Evolutionary conservation across 1,140 invertebrate genomes (phyloP), one percentile per base, ranked within the genome.

Genomic region (Nasonia vitripennis): DNA sequence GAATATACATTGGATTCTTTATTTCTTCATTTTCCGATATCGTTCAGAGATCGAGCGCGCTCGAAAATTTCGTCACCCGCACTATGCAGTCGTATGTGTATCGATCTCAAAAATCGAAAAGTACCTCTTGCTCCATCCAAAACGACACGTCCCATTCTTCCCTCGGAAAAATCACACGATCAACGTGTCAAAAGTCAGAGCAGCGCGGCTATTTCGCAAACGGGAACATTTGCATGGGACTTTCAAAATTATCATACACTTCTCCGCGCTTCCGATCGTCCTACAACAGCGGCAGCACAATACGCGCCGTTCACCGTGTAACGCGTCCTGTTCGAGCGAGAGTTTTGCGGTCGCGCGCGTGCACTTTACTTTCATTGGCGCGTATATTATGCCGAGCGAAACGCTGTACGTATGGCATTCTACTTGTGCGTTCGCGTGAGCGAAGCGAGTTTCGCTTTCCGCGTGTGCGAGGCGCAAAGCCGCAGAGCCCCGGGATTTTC

Each of bases 321-420:
- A 51, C 84, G 27, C 78, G 78, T 85, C 3, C 78, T 77, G 41
- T 81, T 81, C 0, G 9, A 48, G 23, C 34, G 20, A 2, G 17
- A 83, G 37, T 70, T 75, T 37, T 14, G 55, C 73, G 74, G 14
- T 3, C n/a, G 62, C 68, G 62, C 68, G 48, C 78, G 68, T 75
- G 51, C 83, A 81, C 31, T 85, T 85, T 37, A 85, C 84, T 85
- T 85, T 85, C 84, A 81, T 85, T 85, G 78, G 78, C 71, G 70
- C 37, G 55, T 77, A 80, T 70, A 34, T 78, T 73, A 62, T 78
- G 79, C 77, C 41, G 10, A 45, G 37, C 51, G 48, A 62, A 37
- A 37, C 4, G 34, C 27, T 27, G 27, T 2, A 27, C 27, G 51
- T 48, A 70, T 45, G 10, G 10, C 55, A 67, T 75, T 74, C 68